Conservation (phyloP, 2,888 invertebrate species). For the Acanthosoma haemorrhoidale region DNA sequence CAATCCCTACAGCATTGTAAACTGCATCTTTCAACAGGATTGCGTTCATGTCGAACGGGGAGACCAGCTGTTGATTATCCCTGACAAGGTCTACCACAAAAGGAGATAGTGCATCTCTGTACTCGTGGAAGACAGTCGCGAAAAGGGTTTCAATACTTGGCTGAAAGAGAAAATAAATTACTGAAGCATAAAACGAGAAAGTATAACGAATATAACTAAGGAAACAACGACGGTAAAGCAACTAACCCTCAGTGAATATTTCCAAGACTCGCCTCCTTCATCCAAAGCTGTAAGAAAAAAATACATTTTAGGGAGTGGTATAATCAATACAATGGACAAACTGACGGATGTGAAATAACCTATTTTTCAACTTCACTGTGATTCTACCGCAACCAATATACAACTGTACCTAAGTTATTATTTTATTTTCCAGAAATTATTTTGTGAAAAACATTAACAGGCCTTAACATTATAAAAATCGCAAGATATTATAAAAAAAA, state of each 20-base stretch:
- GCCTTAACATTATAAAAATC: too few relatives aligned
- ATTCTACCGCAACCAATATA: too few relatives aligned
- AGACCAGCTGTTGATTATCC: constrained; percentile 60
- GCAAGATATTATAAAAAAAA: too few relatives aligned
- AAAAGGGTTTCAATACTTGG: constrained; percentile 86
- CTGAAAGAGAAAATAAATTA: constrained; percentile 48
- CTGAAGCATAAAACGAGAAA: background rate
- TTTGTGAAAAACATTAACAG: too few relatives aligned
- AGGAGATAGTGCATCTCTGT: constrained; percentile 63
- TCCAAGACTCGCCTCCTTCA: constrained; percentile 89
- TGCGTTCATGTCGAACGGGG: constrained; percentile 66
- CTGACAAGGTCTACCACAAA: constrained; percentile 68
- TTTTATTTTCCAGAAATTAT: too few relatives aligned
- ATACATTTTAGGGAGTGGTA: too few relatives aligned
- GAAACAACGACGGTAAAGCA: constrained; percentile 36
- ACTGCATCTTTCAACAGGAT: constrained; percentile 88
- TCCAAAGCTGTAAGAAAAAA: constrained; percentile 54
- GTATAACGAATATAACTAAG: background rate
- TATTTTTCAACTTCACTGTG: too few relatives aligned
- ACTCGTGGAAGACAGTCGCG: constrained; percentile 75
- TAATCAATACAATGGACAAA: too few relatives aligned
- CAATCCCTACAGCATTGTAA: constrained; percentile 84
- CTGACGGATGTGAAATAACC: too few relatives aligned
- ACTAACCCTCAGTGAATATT: constrained; percentile 79
- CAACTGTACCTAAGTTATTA: too few relatives aligned